Percentiles rank a stretch among this genome's conserved stretches.
These are phyloP conservation scores for Ictalurus punctatus DNA, from an alignment of 2,113 vertebrate genomes.

Conservation along the genomic window DNA sequence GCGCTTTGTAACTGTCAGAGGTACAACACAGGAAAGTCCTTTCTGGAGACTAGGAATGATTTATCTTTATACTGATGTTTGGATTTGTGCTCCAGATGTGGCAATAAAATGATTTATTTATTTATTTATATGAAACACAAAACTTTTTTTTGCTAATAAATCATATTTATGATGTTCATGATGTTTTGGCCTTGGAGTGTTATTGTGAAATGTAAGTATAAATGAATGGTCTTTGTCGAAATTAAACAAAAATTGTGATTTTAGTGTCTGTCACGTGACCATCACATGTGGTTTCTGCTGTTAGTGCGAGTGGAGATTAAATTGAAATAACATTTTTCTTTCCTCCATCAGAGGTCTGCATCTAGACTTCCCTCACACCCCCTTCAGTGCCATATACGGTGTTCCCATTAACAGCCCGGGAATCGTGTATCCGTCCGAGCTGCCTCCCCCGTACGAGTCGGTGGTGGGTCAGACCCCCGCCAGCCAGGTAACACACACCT, in stretches of 20 bases:
- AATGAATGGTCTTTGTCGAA: neutral
- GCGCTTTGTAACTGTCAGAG: neutral
- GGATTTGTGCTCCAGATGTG: too few species aligned
- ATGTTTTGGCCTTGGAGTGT: too few species aligned
- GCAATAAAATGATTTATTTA: too few species aligned
- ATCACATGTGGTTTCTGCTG: neutral
- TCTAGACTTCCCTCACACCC: constrained; percentile 86
- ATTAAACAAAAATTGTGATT: neutral
- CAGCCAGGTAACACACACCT: constrained; percentile 80
- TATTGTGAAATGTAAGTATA: too few species aligned
- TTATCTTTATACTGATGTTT: neutral
- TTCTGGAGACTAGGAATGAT: neutral
- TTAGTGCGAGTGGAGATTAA: neutral
- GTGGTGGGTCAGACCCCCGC: constrained; percentile 82
- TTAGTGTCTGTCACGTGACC: neutral
- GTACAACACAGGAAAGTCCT: neutral
- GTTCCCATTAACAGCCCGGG: constrained; percentile 91
- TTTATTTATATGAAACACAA: too few species aligned
- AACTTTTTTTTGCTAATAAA: too few species aligned
- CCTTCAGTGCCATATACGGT: constrained; percentile 87
- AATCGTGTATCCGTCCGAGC: constrained; percentile 86
- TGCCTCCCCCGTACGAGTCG: constrained; percentile 93
- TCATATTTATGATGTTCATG: too few species aligned
- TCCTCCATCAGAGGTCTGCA: constrained; percentile 78
- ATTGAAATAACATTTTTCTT: neutral